These are phyloP conservation scores for Ptiloglossa arizonensis DNA, from an alignment of 1,140 invertebrate genomes.

Conservation along the genomic window DNA sequence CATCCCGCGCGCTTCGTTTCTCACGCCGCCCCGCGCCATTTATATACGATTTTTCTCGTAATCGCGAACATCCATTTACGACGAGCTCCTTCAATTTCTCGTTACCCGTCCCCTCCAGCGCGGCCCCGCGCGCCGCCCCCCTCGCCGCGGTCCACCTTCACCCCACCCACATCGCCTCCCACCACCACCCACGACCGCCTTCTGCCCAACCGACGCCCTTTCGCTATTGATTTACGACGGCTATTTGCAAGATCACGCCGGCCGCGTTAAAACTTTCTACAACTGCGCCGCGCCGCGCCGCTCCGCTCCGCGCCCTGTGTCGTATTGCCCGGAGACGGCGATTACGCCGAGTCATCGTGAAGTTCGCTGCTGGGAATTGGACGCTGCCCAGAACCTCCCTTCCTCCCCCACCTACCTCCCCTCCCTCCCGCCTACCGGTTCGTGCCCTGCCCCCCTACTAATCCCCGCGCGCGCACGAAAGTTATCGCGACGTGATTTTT, in stretches of 20 bases:
- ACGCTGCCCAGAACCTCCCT: constrained; percentile 53
- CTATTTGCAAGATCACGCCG: constrained; percentile 79
- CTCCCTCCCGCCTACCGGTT: too few relatives aligned
- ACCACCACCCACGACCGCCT: constrained; percentile 19
- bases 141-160: too few relatives aligned
- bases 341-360: constrained; percentile 64
- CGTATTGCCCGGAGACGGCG: constrained; percentile 52
- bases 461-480: constrained; percentile 15
- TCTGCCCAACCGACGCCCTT: constrained; percentile 49
- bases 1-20: constrained; percentile 61
- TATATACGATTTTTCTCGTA: constrained; percentile 79
- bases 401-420: too few relatives aligned
- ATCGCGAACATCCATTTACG: constrained; percentile 79
- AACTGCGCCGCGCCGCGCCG: constrained; percentile 61
- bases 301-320: constrained; percentile 59
- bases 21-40: constrained; percentile 67
- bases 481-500: constrained; percentile 41
- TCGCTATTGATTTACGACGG: constrained; percentile 77
- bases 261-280: constrained; percentile 76
- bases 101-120: constrained; percentile 65
- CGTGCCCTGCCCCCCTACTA: constrained; percentile 12
- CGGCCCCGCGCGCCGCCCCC: constrained; percentile 10
- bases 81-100: constrained; percentile 77
- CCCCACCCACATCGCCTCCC: constrained; percentile 9
- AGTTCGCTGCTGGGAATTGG: constrained; percentile 55